phyloP scores from a whole-genome alignment of 2,888 invertebrate genomes.

The Pristionchus exspectatus region DNA sequence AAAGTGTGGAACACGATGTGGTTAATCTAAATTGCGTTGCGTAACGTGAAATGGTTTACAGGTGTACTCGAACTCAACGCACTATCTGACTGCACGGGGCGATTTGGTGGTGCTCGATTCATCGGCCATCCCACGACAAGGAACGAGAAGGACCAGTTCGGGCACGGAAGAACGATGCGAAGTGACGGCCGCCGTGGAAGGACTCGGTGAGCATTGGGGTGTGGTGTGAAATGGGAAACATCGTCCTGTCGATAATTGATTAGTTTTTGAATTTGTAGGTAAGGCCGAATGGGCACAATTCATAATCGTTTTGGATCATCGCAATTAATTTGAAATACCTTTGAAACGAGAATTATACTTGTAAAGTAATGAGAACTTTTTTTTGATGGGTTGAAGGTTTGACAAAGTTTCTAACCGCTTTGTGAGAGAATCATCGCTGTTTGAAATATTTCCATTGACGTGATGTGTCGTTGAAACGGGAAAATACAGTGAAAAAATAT shows the following conservation, averaged over 20 bases:
- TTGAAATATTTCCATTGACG: not conserved
- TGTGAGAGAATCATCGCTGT: not conserved
- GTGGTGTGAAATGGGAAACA: not conserved
- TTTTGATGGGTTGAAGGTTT: no score
- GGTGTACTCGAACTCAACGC: conserved; percentile 67
- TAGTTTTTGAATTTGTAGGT: no score
- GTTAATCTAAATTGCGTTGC: not conserved
- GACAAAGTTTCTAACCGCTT: no score
- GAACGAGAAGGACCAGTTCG: not conserved
- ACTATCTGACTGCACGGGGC: conserved; percentile 69
- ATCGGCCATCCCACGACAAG: not conserved
- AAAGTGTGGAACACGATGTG: no score
- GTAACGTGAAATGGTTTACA: conserved; percentile 16
- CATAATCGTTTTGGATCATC: not conserved
- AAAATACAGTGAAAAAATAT: not conserved
- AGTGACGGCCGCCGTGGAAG: conserved; percentile 52
- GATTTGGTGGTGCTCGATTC: conserved; percentile 68
- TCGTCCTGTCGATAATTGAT: no score
- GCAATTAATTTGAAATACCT: no score
- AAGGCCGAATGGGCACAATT: not conserved
- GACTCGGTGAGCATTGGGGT: conserved; percentile 15
- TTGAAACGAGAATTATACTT: no score
- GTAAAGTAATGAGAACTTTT: no score
- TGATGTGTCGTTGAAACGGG: not conserved
- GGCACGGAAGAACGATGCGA: conserved; percentile 47